Evolutionary conservation across 2,888 invertebrate species (phyloP), one percentile per base, ranked within the genome.

Genomic region (Tinea semifulvella): DNA sequence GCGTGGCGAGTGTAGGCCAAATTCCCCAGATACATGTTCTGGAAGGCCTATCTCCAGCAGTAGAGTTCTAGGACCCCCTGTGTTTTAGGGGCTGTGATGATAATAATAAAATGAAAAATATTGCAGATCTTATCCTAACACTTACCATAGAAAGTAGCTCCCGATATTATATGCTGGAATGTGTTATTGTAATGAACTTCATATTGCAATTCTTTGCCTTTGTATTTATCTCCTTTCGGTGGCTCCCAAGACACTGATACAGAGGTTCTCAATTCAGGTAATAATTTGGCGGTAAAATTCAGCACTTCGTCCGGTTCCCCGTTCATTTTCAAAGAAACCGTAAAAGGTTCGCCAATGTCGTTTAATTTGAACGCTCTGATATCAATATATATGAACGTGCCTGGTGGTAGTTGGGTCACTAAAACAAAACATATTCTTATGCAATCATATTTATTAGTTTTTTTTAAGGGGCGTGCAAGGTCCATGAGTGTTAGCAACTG

Each of bases 211-310:
- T 65, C 59, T 43, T 64, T 66, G 18, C 59, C 61, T 49, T 64
- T 66, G 42, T 76, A 87, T n/a, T 84, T 68, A 0, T 73, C 67
- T 27, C 80, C 82, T 16, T 77, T 77, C 0, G 90, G 88, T 6
- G 83, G 76, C 10, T 82, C 70, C 92, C 93, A 93, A 6, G 68
- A 71, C 11, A 93, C 56, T 51, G 85, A 83, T 0, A 90, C 88
- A 0, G 86, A 68, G 0, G 87, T 88, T 1, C 85, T 83, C 31
- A 80, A 72, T 2, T 82, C 77, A 56, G 84, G 84, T 0, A 83
- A 53, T 8, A 86, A 55, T 8, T 68, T 67, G 0, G 82, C 83
- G 4, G 81, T 70, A 7, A 86, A 54, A 44, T 74, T 74, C 1
- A 88, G 62, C 0, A 62, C 55, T 4, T 85, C 87, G 48, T 86